Conservation (phyloP, 2,888 invertebrate genomes). For the Habroteleia sp. region DNA sequence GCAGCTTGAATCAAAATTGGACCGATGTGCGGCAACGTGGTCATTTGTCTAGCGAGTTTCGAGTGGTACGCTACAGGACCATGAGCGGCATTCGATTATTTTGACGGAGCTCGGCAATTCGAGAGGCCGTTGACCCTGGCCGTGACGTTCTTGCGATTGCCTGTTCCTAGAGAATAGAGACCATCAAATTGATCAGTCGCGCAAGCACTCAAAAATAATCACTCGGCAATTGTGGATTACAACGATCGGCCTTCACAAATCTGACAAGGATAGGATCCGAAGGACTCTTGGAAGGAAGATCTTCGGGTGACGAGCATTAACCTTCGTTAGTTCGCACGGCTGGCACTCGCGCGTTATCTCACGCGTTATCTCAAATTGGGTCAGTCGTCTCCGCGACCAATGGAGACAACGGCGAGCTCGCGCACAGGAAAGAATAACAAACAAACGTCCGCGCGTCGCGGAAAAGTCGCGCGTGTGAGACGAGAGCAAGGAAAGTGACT, state of each 20-base stretch:
- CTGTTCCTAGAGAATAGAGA: slow-evolving; percentile 13
- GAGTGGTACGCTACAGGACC: slow-evolving; percentile 1
- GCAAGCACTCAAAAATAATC: slow-evolving; percentile 18
- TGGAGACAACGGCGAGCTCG: not conserved
- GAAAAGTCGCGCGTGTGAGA: slow-evolving; percentile 38
- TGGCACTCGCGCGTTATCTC: too few species aligned
- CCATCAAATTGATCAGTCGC: slow-evolving; percentile 1
- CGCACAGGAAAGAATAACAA: not conserved
- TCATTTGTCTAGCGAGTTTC: slow-evolving; percentile 2
- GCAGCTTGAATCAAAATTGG: too few species aligned
- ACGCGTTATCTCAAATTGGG: too few species aligned
- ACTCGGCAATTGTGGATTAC: not conserved
- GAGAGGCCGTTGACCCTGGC: slow-evolving; percentile 17
- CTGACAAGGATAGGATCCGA: too few species aligned
- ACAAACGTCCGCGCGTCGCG: slow-evolving; percentile 16
- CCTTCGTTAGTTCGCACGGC: too few species aligned
- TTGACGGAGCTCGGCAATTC: slow-evolving; percentile 11
- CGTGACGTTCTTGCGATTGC: slow-evolving; percentile 1
- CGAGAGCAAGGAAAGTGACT: slow-evolving; percentile 43
- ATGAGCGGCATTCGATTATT: slow-evolving; percentile 23
- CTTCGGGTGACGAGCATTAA: too few species aligned
- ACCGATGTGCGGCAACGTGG: too few species aligned
- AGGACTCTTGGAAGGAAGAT: too few species aligned
- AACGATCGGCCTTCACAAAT: too few species aligned
- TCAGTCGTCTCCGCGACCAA: not conserved